Conservation (phyloP, 1,140 invertebrate species). For the Neodiprion pinetum region DNA sequence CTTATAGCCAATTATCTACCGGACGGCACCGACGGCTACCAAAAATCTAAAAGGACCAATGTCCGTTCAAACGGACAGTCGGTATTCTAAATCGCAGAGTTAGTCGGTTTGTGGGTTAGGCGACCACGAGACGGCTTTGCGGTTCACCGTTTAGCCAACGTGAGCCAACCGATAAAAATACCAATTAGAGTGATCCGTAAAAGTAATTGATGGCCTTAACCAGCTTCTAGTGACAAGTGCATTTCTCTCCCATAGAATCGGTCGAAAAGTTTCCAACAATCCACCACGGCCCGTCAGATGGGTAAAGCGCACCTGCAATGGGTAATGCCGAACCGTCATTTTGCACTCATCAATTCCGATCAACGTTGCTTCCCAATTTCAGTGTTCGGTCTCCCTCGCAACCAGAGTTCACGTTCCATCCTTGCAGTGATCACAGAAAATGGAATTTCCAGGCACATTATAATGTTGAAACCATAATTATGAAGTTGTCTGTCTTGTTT, state of each 20-base stretch:
- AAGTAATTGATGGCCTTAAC: not conserved
- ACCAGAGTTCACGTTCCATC: too few species aligned
- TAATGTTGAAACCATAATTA: too few species aligned
- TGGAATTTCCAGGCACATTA: too few species aligned
- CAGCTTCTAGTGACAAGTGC: not conserved
- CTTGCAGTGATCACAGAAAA: too few species aligned
- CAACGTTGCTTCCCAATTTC: too few species aligned
- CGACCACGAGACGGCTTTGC: not conserved
- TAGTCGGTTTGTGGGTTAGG: not conserved
- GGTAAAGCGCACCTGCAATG: too few species aligned
- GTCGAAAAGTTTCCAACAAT: too few species aligned
- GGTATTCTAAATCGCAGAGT: not conserved
- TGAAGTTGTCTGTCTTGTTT: too few species aligned
- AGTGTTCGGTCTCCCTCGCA: too few species aligned
- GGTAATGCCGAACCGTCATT: too few species aligned
- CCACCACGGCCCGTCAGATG: too few species aligned
- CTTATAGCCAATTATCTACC: not conserved
- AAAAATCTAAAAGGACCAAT: not conserved
- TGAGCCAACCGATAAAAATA: not conserved
- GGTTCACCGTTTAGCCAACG: not conserved
- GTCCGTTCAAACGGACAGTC: not conserved
- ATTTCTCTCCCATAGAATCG: not conserved
- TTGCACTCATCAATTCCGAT: too few species aligned
- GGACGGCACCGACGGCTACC: not conserved
- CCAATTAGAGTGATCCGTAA: not conserved